Conservation (phyloP, 2,113 vertebrate species). For the Corythoichthys haematopterus region DNA sequence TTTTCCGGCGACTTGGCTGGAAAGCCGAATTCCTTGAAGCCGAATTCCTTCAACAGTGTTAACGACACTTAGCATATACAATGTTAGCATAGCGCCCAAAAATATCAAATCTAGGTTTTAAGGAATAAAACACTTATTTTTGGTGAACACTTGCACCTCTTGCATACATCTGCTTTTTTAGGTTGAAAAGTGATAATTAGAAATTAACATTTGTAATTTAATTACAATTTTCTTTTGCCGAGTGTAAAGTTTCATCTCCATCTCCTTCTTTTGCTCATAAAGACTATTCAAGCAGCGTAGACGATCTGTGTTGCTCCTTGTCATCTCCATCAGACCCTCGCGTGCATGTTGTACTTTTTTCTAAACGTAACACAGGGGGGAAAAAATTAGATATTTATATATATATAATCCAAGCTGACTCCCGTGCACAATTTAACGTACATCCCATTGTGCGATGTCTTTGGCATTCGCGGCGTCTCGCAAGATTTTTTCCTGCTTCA, state of each 20-base stretch:
- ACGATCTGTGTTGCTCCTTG: slow-evolving; percentile 73
- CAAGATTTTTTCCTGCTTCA: slow-evolving; percentile 75
- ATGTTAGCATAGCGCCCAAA: background rate
- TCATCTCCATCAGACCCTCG: slow-evolving; percentile 70
- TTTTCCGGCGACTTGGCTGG: too few species aligned
- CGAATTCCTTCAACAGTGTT: too few species aligned
- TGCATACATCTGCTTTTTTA: too few species aligned
- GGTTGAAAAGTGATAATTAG: background rate
- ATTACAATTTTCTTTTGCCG: slow-evolving; percentile 12
- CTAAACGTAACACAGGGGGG: slow-evolving; percentile 62
- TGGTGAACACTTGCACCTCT: background rate
- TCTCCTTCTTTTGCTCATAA: slow-evolving; percentile 68
- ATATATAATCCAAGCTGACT: background rate
- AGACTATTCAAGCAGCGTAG: slow-evolving; percentile 70
- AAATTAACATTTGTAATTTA: background rate
- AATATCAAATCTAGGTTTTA: background rate
- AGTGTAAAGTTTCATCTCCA: slow-evolving; percentile 69
- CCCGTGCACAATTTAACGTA: slow-evolving; percentile 39
- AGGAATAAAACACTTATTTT: background rate
- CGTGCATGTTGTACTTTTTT: slow-evolving; percentile 65
- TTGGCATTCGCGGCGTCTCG: slow-evolving; percentile 60
- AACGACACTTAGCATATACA: background rate
- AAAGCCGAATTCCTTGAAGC: too few species aligned
- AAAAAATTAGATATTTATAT: background rate
- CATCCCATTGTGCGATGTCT: slow-evolving; percentile 80